Evolutionary conservation across 2,888 invertebrate genomes (phyloP).

Genomic region (Uropetala carovei): DNA sequence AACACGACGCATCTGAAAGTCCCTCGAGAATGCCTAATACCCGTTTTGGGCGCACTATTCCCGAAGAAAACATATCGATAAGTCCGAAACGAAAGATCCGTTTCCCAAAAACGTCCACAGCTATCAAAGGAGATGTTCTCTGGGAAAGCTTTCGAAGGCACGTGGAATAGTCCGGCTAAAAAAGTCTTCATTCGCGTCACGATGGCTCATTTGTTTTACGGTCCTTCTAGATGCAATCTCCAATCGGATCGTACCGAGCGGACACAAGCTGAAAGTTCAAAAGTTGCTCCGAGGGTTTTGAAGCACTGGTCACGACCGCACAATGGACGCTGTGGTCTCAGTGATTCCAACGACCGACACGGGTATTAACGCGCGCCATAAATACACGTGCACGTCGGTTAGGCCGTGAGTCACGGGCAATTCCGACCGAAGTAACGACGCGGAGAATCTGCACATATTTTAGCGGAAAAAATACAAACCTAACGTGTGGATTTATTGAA

Average conservation of each 20-base stretch:
- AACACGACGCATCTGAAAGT: too few species aligned
- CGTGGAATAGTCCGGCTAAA: neutral
- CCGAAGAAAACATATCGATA: neutral
- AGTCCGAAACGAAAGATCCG: neutral
- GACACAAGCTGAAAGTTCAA: conserved; percentile 1
- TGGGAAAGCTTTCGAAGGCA: neutral
- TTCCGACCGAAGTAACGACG: neutral
- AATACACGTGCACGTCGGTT: neutral
- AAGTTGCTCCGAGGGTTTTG: neutral
- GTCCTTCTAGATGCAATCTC: neutral
- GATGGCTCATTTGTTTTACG: conserved; percentile 4
- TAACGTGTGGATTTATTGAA: too few species aligned
- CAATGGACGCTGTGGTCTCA: neutral
- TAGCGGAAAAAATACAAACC: too few species aligned
- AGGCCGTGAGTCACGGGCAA: neutral
- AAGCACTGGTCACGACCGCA: neutral
- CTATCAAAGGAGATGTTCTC: neutral
- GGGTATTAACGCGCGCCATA: neutral
- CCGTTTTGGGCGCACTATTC: neutral
- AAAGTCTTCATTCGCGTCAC: neutral
- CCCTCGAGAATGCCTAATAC: too few species aligned
- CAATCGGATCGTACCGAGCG: neutral
- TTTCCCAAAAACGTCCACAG: neutral
- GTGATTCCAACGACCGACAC: neutral
- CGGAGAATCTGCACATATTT: too few species aligned